Evolutionary conservation across 2,797 vertebrate genomes (phyloP).

Genomic region (Sebastolobus altivelis): DNA sequence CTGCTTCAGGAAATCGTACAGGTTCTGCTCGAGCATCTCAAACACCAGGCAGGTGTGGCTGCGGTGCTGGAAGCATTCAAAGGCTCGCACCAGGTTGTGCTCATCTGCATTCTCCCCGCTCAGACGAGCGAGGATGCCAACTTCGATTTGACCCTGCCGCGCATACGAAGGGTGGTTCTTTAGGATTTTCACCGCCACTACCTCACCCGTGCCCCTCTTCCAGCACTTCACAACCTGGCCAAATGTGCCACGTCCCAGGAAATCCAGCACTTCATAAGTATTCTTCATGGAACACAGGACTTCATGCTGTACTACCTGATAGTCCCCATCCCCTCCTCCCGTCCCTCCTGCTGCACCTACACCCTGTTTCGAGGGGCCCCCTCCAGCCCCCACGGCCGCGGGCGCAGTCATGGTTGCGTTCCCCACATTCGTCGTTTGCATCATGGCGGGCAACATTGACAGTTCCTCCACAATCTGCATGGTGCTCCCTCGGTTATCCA

Average conservation of each 20-base stretch:
- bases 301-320: constrained; percentile 98
- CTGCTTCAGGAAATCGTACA: constrained; percentile 99
- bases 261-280: constrained; percentile 98
- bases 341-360: constrained; percentile 83
- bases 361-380: constrained; percentile 89
- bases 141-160: constrained; percentile 98
- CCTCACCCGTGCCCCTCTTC: constrained; percentile 97
- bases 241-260: constrained; percentile 97
- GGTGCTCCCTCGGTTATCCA: constrained; percentile 90
- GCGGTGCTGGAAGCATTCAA: constrained; percentile 98
- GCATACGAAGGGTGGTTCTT: constrained; percentile 99
- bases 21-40: constrained; percentile 99
- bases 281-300: constrained; percentile 98
- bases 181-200: constrained; percentile 98
- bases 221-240: constrained; percentile 99
- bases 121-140: constrained; percentile 96
- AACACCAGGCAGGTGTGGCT: constrained; percentile 99
- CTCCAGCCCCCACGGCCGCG: constrained; percentile 84
- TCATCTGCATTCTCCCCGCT: constrained; percentile 98
- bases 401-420: constrained; percentile 90
- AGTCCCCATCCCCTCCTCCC: constrained; percentile 92
- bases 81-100: constrained; percentile 97
- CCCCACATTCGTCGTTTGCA: constrained; percentile 93
- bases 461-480: constrained; percentile 99
- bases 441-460: constrained; percentile 97